Percentiles rank a stretch among this genome's conserved stretches.
phyloP scores from a whole-genome alignment of 1,140 invertebrate genomes.

The Drosophila busckii region DNA sequence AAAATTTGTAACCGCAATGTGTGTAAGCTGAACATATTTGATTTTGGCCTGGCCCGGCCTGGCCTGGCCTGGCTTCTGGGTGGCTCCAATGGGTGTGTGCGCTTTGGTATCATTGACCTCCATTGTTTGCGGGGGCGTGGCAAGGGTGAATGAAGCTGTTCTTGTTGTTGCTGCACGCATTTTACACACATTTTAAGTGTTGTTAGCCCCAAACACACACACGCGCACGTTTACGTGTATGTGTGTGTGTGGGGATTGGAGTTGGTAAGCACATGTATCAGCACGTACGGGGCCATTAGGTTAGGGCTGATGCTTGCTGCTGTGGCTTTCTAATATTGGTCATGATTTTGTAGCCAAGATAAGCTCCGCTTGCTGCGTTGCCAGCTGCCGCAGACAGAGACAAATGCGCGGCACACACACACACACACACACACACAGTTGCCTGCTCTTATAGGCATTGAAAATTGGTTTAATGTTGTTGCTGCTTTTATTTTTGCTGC shows the following conservation, averaged over 20 bases:
- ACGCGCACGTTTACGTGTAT: constrained; percentile 1
- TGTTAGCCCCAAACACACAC: constrained; percentile 38
- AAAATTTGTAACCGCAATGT: constrained; percentile 61
- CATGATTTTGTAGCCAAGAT: constrained; percentile 10
- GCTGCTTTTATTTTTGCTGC: too few relatives aligned
- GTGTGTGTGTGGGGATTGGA: constrained; percentile 20
- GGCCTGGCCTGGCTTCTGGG: constrained; percentile 10
- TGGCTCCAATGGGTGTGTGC: neutral
- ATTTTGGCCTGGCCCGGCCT: too few relatives aligned
- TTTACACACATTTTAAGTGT: constrained; percentile 73
- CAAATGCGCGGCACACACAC: constrained; percentile 45
- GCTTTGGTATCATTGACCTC: constrained; percentile 49
- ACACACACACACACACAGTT: neutral
- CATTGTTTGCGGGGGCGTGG: constrained; percentile 38
- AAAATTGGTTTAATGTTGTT: constrained; percentile 71
- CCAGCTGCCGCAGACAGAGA: constrained; percentile 65
- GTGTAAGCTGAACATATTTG: constrained; percentile 31
- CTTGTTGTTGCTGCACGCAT: constrained; percentile 51
- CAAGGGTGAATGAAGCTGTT: constrained; percentile 51
- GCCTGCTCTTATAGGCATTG: constrained; percentile 49
- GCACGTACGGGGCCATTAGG: constrained; percentile 27
- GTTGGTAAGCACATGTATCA: too few relatives aligned
- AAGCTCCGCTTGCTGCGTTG: constrained; percentile 10
- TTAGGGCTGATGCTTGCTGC: constrained; percentile 12
- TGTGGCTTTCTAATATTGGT: constrained; percentile 3